Evolutionary conservation across 2,113 vertebrate genomes (phyloP).

Genomic region (Ovis canadensis): DNA sequence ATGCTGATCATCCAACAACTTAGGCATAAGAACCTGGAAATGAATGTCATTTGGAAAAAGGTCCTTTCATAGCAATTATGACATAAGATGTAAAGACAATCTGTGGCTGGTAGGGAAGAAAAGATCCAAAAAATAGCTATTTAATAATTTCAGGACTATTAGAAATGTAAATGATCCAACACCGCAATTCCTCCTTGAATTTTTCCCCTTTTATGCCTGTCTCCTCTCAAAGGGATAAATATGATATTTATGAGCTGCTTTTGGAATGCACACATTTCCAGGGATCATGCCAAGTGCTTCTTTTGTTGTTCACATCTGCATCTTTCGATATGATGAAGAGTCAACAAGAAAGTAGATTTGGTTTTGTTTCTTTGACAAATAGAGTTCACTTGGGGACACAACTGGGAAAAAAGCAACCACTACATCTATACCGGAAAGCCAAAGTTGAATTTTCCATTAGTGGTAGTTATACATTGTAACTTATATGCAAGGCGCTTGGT

Average conservation of each 20-base stretch:
- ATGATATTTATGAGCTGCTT: conserved; percentile 57
- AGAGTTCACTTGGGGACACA: conserved; percentile 54
- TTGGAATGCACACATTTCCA: conserved; percentile 49
- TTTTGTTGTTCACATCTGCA: conserved; percentile 64
- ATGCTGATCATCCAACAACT: conserved; percentile 58
- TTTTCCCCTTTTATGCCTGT: conserved; percentile 40
- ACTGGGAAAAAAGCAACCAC: conserved; percentile 32
- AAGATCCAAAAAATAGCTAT: conserved; percentile 78
- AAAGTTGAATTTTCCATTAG: not conserved
- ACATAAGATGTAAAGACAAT: conserved; percentile 69
- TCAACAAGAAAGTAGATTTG: conserved; percentile 43
- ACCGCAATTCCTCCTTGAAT: conserved; percentile 54
- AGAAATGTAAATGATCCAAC: conserved; percentile 79
- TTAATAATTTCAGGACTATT: conserved; percentile 79
- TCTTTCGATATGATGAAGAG: conserved; percentile 46
- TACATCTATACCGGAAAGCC: not conserved
- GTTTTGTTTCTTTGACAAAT: conserved; percentile 57
- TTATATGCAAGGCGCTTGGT: conserved; percentile 48
- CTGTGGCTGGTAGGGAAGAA: conserved; percentile 70
- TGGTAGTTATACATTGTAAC: not conserved
- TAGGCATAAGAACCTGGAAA: conserved; percentile 66
- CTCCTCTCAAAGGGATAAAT: conserved; percentile 52
- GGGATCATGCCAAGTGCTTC: conserved; percentile 54
- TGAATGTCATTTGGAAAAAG: conserved; percentile 60
- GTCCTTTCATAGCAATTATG: conserved; percentile 62